Base-by-base conservation (phyloP, 2,888 invertebrate genomes). In the Sialis lutaria region DNA sequence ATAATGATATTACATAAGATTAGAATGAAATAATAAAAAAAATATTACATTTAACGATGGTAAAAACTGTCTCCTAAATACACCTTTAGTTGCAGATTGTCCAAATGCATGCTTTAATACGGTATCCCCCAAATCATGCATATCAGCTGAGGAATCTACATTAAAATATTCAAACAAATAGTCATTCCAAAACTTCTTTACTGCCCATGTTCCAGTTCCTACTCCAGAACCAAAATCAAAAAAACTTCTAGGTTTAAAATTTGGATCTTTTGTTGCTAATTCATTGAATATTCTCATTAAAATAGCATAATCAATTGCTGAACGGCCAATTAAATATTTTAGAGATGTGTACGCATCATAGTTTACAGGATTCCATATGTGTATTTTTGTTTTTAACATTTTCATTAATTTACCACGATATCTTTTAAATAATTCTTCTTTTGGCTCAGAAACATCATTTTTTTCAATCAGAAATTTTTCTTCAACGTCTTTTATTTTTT, bases 191-290 rank as follows among this genome's bases (percentile, higher is more conserved):
- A 73, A 68, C 4, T 68, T 62, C 55, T 79, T 78, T 0, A 81
- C 77, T 0, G 88, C 93, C 92, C 92, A 92, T 46, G 80, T 76
- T 0, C 79, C 85, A 0, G 87, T 83, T 0, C 92, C 93, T 5
- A 88, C 67, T 1, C 96, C 96, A 5, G 92, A 88, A 1, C 95
- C 96, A 63, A 88, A 91, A 67, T 96, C 93, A 55, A 93, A 84
- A 53, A 90, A 73, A 50, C 78, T 77, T 49, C 72, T 67, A 0
- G 95, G 95, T 49, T 69, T 68, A 60, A 85, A 95, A 12, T 74
- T 62, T 0, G 72, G 68, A 59, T 82, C 71, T 46, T 77, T 68
- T 37, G 59, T 60, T 44, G 67, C 65, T 46, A 93, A 82, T 68
- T 92, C 91, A 40, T 73, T 68, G 39, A 93, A 74, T 44, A 91